Evolutionary conservation across 1,140 invertebrate genomes (phyloP), one percentile per base, ranked within the genome.

Genomic region (Helicoverpa armigera): DNA sequence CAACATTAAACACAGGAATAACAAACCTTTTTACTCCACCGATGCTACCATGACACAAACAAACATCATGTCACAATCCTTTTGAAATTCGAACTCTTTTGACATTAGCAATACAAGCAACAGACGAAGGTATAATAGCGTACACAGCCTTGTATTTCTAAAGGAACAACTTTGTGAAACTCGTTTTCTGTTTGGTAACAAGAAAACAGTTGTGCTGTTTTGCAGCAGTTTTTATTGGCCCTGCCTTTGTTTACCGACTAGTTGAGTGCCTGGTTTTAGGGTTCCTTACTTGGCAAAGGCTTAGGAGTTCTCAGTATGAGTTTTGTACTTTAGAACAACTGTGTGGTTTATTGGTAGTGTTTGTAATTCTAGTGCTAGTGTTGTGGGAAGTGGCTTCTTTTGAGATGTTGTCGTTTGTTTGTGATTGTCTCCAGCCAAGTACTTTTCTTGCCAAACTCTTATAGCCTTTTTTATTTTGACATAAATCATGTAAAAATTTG

Each of bases 161-260:
- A 75, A 61, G 11, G 48, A 75, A 61, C 51, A 54, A 65, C 63
- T 78, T 78, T 53, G 61, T 56, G 31, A 78, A 78, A 78, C 76
- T 78, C 63, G 76, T 69, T 77, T 67, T 53, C 60, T 51, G 58
- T 78, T 72, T 69, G 23, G 63, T 54, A 78, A 78, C 76, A 78
- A 69, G 76, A 77, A 77, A 77, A 77, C 76, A 67, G 23, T 56
- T 72, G 69, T 72, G 23, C 29, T 65, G 50, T 67, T 69, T 78
- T 56, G 76, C 76, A 54, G 76, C 63, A 78, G 50, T 69, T 78
- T 75, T 78, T 78, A 78, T 78, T 78, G 35, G 50, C 76, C 35
- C 53, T 69, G 48, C 51, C 53, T 78, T 78, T 78, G 65, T 78
- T 78, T 78, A 56, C 61, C 14, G 58, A 75, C 73, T 61, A 53